Evolutionary conservation across 2,888 invertebrate species (phyloP).

Genomic region (Euzetes globulus): DNA sequence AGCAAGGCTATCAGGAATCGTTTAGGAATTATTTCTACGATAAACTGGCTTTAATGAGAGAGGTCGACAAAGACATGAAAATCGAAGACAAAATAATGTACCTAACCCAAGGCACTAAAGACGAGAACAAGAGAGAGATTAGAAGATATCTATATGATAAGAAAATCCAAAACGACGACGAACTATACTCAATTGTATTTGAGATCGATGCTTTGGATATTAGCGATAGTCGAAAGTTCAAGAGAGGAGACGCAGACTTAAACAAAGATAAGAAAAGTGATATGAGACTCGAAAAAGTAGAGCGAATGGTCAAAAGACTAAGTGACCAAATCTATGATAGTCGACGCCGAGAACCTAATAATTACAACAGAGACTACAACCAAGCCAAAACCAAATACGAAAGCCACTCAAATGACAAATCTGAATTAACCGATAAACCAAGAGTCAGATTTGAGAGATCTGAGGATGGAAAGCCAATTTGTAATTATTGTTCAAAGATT

Average conservation of each 20-base stretch:
- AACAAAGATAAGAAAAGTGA: too few relatives aligned
- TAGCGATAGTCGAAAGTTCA: too few relatives aligned
- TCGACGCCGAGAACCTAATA: background rate
- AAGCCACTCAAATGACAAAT: background rate
- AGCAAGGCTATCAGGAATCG: background rate
- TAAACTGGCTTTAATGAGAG: background rate
- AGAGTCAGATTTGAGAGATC: background rate
- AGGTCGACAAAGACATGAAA: background rate
- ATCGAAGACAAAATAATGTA: background rate
- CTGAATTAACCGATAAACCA: background rate
- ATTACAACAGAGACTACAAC: background rate
- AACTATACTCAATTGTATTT: background rate
- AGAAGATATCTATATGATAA: background rate
- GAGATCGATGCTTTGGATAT: background rate
- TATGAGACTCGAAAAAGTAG: background rate
- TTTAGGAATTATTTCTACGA: background rate
- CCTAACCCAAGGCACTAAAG: background rate
- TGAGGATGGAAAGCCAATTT: background rate
- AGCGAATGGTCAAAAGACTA: background rate
- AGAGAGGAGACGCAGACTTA: too few relatives aligned
- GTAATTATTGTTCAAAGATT: background rate
- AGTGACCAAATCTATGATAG: too few relatives aligned
- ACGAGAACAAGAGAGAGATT: background rate
- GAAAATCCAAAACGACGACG: background rate
- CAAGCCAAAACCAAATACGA: background rate